A percentile compares a stretch with the other conserved stretches of the same genome.
phyloP scores from a whole-genome alignment of 2,113 vertebrate species.

The Hypanus sabinus region DNA sequence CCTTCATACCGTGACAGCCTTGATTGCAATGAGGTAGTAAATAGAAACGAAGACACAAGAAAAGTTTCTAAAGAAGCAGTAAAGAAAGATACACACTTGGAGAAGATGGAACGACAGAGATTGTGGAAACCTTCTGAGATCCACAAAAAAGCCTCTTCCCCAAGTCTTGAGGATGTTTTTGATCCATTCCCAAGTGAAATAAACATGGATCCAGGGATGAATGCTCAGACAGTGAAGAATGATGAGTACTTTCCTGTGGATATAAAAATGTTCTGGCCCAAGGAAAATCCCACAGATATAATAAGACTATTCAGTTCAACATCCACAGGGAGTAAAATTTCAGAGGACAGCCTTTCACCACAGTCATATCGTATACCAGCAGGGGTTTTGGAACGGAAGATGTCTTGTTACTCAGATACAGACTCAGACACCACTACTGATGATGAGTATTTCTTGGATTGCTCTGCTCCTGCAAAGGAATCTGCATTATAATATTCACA shows the following conservation, averaged over 20 bases:
- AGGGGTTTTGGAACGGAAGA: conserved; percentile 49
- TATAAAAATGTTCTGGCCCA: conserved; percentile 31
- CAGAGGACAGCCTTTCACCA: conserved; percentile 52
- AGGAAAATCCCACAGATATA: conserved; percentile 37
- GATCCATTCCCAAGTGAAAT: not conserved
- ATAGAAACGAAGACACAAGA: not conserved
- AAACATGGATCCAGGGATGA: conserved; percentile 5
- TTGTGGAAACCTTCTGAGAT: conserved; percentile 64
- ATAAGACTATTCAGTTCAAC: conserved; percentile 47
- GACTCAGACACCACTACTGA: conserved; percentile 83
- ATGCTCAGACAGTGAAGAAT: not conserved
- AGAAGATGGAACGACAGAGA: conserved; percentile 64
- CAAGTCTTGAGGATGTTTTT: conserved; percentile 20
- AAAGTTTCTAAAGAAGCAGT: conserved; percentile 71
- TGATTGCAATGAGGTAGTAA: not conserved
- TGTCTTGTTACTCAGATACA: conserved; percentile 64
- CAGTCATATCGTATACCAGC: conserved; percentile 48
- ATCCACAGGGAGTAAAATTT: conserved; percentile 47
- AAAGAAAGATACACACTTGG: conserved; percentile 63
- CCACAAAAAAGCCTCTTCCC: conserved; percentile 47
- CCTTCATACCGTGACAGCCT: not conserved
- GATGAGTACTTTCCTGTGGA: conserved; percentile 33
- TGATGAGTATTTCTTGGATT: conserved; percentile 83
- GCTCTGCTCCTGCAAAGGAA: conserved; percentile 64
- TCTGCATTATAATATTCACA: conserved; percentile 58